A percentile compares a stretch with the other conserved stretches of the same genome.
These are phyloP conservation scores for Julus scandinavius DNA, from an alignment of 2,888 invertebrate species.

Conservation along the genomic window DNA sequence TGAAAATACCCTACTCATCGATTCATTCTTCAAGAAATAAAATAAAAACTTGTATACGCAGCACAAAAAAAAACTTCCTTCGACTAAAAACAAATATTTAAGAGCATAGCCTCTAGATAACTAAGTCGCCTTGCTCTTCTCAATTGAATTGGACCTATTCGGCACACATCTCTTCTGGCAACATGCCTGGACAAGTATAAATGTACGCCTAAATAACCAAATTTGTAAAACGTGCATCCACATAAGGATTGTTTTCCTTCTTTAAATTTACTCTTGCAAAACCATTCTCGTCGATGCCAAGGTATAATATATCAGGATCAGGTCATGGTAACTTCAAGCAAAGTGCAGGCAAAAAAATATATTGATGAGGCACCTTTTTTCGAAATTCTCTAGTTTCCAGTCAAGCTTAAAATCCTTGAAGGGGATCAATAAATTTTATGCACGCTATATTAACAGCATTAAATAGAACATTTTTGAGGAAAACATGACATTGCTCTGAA, in stretches of 20 bases:
- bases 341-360: background rate
- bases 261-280: constrained; percentile 23
- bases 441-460: background rate
- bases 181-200: constrained; percentile 36
- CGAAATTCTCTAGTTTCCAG: background rate
- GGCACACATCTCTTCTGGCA: constrained; percentile 15
- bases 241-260: constrained; percentile 43
- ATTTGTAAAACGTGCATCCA: constrained; percentile 40
- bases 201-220: constrained; percentile 42
- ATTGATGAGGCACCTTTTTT: background rate
- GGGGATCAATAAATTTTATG: background rate
- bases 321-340: background rate
- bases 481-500: too few species aligned
- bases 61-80: constrained; percentile 16
- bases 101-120: constrained; percentile 12
- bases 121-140: background rate
- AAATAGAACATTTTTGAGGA: background rate
- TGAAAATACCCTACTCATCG: constrained; percentile 28
- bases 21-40: background rate
- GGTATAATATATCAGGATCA: constrained; percentile 39
- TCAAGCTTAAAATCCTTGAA: background rate
- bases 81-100: constrained; percentile 36
- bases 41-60: constrained; percentile 23
- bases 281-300: constrained; percentile 13
- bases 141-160: constrained; percentile 40